A percentile compares a stretch with the other conserved stretches of the same genome.
These are phyloP conservation scores for Falcaria lacertinaria DNA, from an alignment of 2,888 invertebrate genomes.

Conservation along the genomic window DNA sequence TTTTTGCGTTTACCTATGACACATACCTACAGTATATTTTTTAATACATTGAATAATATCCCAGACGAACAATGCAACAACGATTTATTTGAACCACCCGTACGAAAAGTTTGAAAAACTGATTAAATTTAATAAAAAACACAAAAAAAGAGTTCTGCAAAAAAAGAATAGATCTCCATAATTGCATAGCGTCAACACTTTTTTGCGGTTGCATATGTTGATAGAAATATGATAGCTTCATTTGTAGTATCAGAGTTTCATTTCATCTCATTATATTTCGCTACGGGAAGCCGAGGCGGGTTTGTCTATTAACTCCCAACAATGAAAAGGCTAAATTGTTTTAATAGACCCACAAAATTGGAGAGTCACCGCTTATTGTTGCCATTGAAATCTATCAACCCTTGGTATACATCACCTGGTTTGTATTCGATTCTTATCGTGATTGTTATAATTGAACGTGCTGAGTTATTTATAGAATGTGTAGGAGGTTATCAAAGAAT, in stretches of 20 bases:
- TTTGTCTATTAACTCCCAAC: conserved; percentile 60
- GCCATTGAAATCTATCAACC: conserved; percentile 50
- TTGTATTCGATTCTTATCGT: conserved; percentile 57
- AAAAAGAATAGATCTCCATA: conserved; percentile 8
- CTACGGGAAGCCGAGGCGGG: conserved; percentile 59
- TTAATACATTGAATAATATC: no score
- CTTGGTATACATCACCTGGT: conserved; percentile 56
- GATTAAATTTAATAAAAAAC: no score
- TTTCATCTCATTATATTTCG: conserved; percentile 71
- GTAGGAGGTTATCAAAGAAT: not conserved
- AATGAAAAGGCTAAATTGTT: conserved; percentile 73
- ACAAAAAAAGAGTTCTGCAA: not conserved
- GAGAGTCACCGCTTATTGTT: conserved; percentile 70
- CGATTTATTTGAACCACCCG: no score
- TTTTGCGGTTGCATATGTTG: conserved; percentile 55
- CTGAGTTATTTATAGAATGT: conserved; percentile 12
- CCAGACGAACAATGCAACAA: no score
- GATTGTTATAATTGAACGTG: conserved; percentile 54
- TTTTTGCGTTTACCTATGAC: no score
- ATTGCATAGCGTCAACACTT: conserved; percentile 32
- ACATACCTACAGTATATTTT: no score
- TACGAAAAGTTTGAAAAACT: no score
- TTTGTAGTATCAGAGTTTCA: conserved; percentile 54
- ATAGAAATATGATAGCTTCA: conserved; percentile 70
- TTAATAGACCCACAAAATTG: conserved; percentile 64